Percentiles rank a stretch among this genome's conserved stretches.
Evolutionary conservation across 1,140 invertebrate genomes (phyloP).

Genomic region (Ceratosolen solmsi): DNA sequence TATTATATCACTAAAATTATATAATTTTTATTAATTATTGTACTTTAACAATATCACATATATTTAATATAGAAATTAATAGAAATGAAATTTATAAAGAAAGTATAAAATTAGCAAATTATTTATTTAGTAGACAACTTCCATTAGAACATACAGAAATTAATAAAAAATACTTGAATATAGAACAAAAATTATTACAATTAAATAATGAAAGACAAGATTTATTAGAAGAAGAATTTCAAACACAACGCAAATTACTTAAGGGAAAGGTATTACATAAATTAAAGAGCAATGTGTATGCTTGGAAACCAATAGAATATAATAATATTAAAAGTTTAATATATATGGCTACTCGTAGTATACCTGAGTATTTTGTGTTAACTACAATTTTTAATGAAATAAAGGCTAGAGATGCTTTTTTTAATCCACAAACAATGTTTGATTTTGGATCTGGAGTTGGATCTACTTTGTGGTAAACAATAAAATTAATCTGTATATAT

Average conservation of each 20-base stretch:
- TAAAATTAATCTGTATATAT: neutral
- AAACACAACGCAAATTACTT: constrained; percentile 34
- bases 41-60: constrained; percentile 8
- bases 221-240: constrained; percentile 55
- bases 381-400: constrained; percentile 85
- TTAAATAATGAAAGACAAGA: constrained; percentile 57
- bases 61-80: constrained; percentile 71
- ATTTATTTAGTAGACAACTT: constrained; percentile 76
- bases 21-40: constrained; percentile 16
- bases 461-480: constrained; percentile 82
- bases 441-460: constrained; percentile 94
- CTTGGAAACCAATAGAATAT: constrained; percentile 83
- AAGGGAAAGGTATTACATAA: constrained; percentile 67
- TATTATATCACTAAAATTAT: constrained; percentile 25
- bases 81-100: constrained; percentile 74
- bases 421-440: constrained; percentile 83
- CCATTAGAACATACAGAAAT: constrained; percentile 78
- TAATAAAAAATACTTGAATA: constrained; percentile 66
- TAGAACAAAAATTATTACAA: constrained; percentile 64
- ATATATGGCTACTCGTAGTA: constrained; percentile 81
- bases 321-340: constrained; percentile 76
- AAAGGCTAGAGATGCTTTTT: constrained; percentile 76
- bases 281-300: constrained; percentile 77
- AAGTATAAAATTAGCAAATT: constrained; percentile 74
- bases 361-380: constrained; percentile 84